Evolutionary conservation across 2,797 vertebrate species (phyloP), one percentile per base, ranked within the genome.

Genomic region (Sebastes vulpes): DNA sequence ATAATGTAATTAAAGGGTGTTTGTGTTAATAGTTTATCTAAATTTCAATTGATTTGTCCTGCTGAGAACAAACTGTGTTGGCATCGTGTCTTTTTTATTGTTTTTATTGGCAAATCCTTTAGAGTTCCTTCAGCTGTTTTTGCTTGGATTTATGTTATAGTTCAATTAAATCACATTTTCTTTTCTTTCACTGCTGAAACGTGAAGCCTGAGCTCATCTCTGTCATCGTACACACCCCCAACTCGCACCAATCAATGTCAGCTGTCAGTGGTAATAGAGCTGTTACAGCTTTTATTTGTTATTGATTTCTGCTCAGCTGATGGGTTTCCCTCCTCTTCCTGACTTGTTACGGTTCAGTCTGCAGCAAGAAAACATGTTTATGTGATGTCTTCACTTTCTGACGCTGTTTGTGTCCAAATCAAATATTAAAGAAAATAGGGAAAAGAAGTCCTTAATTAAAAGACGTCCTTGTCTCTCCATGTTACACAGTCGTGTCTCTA

Each of bases 231-330:
- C 32, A 35, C 14, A 8, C 29, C 48, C 29, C 16, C 14, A 2
- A 2, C 61, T 32, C 25, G 2, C 71, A 18, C 42, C 32, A 6
- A 85, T 72, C 70, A 65, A 54, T 64, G 7, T 14, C 54, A 63
- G 74, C 73, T 46, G 35, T 76, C 64, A 10, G 28, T 4, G 1
- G n/a, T 63, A 75, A 81, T 72, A 42, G 56, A 79, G 72, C 74
- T 16, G 71, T 83, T 61, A 64, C 10, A 0, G 31, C 54, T 63
- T 75, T 79, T 60, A 23, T 46, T 38, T 26, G 26, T 59, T 78
- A 82, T 80, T 80, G 83, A 85, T 82, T 82, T 61, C 65, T 69
- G 72, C 69, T 79, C 8, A 11, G 26, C 28, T 23, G 66, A 81
- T 61, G n/a, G 58, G 38, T 42, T 42, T 42, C 38, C 12, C 38